phyloP scores from a whole-genome alignment of 2,113 vertebrate species.

The Zosterops japonicus region DNA sequence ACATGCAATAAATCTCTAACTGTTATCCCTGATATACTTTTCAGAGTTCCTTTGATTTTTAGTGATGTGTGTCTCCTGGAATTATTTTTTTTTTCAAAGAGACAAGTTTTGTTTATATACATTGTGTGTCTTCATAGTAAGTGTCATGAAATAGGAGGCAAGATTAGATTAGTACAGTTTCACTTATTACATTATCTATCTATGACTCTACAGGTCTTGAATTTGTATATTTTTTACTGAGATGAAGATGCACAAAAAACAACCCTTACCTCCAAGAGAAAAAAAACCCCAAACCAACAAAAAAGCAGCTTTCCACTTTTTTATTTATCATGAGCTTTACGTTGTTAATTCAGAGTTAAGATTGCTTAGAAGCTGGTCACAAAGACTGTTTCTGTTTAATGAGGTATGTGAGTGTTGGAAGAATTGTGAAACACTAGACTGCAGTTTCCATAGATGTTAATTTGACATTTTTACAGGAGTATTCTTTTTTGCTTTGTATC shows the following conservation, averaged over 20 bases:
- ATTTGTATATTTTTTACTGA: not conserved
- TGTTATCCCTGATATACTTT: not conserved
- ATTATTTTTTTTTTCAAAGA: not conserved
- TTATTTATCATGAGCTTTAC: not conserved
- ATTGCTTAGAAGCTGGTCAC: not conserved
- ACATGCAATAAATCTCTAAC: not conserved
- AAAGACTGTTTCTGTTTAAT: conserved; percentile 24
- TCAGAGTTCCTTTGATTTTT: not conserved
- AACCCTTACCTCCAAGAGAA: not conserved
- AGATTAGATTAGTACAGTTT: not conserved
- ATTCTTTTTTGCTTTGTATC: not conserved
- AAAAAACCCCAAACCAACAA: not conserved
- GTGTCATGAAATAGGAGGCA: not conserved
- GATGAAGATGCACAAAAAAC: not conserved
- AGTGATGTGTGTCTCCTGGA: not conserved
- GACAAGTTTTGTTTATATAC: not conserved
- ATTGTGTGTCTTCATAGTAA: not conserved
- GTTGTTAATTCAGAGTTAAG: not conserved
- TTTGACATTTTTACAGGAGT: not conserved
- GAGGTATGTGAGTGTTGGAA: conserved; percentile 2
- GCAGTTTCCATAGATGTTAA: conserved; percentile 30
- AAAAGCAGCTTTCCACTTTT: not conserved
- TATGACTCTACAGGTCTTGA: not conserved
- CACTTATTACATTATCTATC: not conserved
- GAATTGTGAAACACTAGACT: conserved; percentile 30